phyloP scores from a whole-genome alignment of 2,113 vertebrate species.

The Todiramphus chloris region DNA sequence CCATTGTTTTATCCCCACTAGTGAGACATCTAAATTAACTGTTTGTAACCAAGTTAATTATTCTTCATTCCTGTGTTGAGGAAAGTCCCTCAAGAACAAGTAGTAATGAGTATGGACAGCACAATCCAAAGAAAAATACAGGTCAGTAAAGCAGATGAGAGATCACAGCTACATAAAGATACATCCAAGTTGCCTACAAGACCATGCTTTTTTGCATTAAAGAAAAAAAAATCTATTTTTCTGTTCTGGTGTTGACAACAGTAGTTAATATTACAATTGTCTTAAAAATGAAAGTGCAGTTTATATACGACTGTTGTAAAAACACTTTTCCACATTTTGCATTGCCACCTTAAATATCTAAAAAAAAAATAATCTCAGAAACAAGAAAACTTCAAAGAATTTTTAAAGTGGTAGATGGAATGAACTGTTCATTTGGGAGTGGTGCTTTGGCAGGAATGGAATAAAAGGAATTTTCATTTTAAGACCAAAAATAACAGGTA shows the following conservation, averaged over 20 bases:
- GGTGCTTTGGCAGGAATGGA: rapidly evolving
- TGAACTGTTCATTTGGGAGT: background rate
- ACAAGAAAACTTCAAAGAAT: background rate
- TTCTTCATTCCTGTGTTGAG: background rate
- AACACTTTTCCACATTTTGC: background rate
- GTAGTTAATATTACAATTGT: background rate
- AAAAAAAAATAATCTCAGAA: background rate
- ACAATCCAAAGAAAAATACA: background rate
- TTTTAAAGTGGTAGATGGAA: background rate
- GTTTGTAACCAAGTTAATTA: background rate
- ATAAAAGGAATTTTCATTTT: background rate
- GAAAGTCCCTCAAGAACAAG: background rate
- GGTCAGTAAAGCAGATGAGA: background rate
- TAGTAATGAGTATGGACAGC: background rate
- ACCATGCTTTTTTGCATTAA: background rate
- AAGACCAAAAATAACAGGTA: background rate
- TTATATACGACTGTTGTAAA: background rate
- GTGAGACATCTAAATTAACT: background rate
- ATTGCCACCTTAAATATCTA: background rate
- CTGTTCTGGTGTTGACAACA: background rate
- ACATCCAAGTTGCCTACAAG: background rate
- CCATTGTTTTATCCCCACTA: background rate
- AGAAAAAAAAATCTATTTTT: background rate
- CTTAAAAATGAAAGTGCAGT: background rate
- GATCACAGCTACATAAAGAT: background rate